Evolutionary conservation across 2,797 vertebrate species (phyloP).

Genomic region (Chelmon rostratus): DNA sequence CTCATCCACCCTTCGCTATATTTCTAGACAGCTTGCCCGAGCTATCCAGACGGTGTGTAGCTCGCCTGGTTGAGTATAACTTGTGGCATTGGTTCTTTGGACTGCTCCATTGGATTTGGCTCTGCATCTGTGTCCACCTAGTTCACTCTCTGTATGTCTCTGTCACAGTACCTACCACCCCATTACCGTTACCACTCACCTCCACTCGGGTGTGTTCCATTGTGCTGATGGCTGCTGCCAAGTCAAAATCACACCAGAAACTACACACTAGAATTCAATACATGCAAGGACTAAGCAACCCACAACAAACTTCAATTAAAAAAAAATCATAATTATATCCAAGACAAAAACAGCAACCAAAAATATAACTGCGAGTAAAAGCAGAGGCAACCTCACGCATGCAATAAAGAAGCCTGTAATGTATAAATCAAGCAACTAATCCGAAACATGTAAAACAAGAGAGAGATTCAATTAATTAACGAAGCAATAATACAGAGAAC

Average conservation of each 20-base stretch:
- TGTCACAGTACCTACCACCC: background rate
- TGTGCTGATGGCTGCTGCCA: background rate
- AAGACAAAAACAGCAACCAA: background rate
- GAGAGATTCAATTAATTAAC: background rate
- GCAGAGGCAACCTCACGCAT: background rate
- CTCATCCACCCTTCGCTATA: too few relatives aligned
- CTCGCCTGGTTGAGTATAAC: background rate
- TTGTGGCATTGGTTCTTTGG: background rate
- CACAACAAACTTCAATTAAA: background rate
- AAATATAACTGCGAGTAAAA: background rate
- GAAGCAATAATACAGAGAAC: background rate
- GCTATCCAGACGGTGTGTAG: background rate
- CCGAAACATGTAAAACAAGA: background rate
- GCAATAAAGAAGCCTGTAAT: background rate
- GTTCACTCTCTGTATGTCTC: background rate
- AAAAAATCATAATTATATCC: background rate
- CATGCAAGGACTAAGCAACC: background rate
- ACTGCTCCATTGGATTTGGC: background rate
- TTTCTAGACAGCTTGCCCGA: background rate
- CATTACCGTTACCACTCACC: background rate
- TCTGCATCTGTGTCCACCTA: background rate
- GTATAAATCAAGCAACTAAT: slow-evolving; percentile 1
- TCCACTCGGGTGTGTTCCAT: background rate
- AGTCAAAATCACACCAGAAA: background rate
- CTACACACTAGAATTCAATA: background rate